These are phyloP conservation scores for Corythoichthys haematopterus DNA, from an alignment of 2,113 vertebrate species.

Conservation along the genomic window DNA sequence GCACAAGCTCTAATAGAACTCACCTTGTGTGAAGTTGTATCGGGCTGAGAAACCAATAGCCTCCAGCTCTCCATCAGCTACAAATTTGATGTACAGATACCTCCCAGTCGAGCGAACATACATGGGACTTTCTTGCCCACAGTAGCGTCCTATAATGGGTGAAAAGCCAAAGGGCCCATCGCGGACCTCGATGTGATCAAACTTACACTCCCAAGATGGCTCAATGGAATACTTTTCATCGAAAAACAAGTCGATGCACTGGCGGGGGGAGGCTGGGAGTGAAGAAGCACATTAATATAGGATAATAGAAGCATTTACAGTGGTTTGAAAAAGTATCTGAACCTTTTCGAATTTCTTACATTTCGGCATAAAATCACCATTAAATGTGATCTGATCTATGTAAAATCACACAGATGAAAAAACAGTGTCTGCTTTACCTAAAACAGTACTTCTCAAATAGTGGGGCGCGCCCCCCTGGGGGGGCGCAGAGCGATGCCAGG, in stretches of 20 bases:
- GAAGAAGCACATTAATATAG: not conserved
- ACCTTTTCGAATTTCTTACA: no score
- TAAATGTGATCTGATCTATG: no score
- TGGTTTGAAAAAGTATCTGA: no score
- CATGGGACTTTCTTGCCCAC: constrained; percentile 88
- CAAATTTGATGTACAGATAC: constrained; percentile 98
- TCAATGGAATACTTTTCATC: constrained; percentile 94
- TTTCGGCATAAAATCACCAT: no score
- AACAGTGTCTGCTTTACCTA: no score
- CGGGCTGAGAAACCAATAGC: constrained; percentile 86
- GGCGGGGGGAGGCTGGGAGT: constrained; percentile 75
- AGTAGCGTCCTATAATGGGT: constrained; percentile 93
- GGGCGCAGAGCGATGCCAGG: no score
- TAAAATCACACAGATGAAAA: no score
- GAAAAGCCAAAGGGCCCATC: constrained; percentile 97
- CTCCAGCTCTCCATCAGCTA: constrained; percentile 93
- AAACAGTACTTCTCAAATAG: no score
- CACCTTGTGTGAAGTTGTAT: constrained; percentile 97
- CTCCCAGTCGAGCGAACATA: constrained; percentile 91
- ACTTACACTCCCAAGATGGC: constrained; percentile 97
- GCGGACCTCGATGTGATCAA: constrained; percentile 96
- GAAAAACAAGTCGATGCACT: constrained; percentile 95
- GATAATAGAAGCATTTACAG: not conserved
- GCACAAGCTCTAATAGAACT: constrained; percentile 28
- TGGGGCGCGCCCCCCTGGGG: no score